Evolutionary conservation across 2,113 vertebrate genomes (phyloP), one percentile per base, ranked within the genome.

Genomic region (Vulpes ferrilata): DNA sequence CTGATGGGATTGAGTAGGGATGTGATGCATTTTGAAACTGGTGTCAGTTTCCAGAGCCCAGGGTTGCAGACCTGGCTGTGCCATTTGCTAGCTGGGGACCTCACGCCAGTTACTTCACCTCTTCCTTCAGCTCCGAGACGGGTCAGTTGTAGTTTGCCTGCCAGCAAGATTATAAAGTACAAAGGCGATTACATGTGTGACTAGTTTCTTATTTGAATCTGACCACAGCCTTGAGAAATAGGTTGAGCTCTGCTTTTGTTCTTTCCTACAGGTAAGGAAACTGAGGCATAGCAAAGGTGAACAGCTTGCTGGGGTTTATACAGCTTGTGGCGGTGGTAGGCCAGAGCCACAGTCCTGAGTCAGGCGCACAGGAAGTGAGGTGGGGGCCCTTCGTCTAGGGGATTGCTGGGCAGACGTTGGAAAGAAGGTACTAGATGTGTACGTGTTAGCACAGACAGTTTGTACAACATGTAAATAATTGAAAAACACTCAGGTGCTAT

Each of bases 281-380:
- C 73, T 17, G 89, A 90, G 84, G 51, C n/a, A 19, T 9, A 43
- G 20, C 88, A 57, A 67, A 90, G 74, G 69, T 53, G 25, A 6
- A 35, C 8, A 0, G 8, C 32, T 10, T 13, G 69, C 79, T 13
- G 9, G 20, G 19, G 7, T 32, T 55, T 23, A 8, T 22, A 1
- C 2, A 1, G 64, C 60, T 25, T 2, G 35, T 43, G 69, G 22
- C 57, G 0, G 11, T 5, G 10, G 48, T 8, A 62, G 85, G 30
- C 22, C 3, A 43, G 53, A 57, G 2, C 85, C 78, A 35, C 6
- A 3, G 16, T 0, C 0, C 92, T 7, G 4, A 11, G 16, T n/a
- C 43, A 55, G 57, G 48, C 9, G 8, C 13, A 0, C 2, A n/a
- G 71, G n/a, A 48, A 23, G 7, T 20, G 3, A 57, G 22, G 38